These are phyloP conservation scores for Enteromius afrohamiltoni DNA, from an alignment of 2,797 vertebrate genomes.

Conservation along the genomic window DNA sequence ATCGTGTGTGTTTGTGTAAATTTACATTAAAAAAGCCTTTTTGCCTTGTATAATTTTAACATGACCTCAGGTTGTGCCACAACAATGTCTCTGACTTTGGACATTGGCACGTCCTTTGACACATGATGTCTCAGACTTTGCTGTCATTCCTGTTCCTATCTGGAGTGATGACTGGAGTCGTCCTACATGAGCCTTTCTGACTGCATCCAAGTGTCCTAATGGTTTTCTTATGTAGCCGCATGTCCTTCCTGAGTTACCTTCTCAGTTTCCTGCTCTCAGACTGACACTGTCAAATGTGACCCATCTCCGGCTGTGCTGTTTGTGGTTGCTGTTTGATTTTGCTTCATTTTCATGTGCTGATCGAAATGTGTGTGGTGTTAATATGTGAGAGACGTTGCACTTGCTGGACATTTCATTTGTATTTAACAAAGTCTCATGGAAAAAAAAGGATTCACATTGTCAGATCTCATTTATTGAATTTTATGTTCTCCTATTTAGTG, in stretches of 20 bases:
- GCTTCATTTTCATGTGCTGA: neutral
- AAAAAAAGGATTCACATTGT: neutral
- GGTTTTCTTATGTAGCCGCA: slow-evolving; percentile 37
- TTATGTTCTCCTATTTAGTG: slow-evolving; percentile 9
- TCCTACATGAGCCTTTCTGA: neutral
- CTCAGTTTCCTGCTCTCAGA: slow-evolving; percentile 17
- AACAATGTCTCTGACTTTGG: neutral
- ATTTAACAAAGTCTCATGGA: neutral
- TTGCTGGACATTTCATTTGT: neutral
- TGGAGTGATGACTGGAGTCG: neutral
- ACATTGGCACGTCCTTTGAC: neutral
- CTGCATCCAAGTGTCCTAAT: slow-evolving; percentile 32
- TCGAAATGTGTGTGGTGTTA: neutral
- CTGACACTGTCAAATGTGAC: neutral
- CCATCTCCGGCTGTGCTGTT: neutral
- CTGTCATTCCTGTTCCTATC: neutral
- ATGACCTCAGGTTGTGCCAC: neutral
- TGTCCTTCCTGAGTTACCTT: slow-evolving; percentile 32
- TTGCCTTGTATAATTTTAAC: neutral
- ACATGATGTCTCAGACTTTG: neutral
- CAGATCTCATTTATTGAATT: neutral
- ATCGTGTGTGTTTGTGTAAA: no score
- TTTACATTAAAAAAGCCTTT: no score
- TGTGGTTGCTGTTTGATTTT: neutral
- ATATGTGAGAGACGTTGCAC: neutral